Base-by-base conservation (phyloP, 1,140 invertebrate genomes). In the Kradibia gibbosae region DNA sequence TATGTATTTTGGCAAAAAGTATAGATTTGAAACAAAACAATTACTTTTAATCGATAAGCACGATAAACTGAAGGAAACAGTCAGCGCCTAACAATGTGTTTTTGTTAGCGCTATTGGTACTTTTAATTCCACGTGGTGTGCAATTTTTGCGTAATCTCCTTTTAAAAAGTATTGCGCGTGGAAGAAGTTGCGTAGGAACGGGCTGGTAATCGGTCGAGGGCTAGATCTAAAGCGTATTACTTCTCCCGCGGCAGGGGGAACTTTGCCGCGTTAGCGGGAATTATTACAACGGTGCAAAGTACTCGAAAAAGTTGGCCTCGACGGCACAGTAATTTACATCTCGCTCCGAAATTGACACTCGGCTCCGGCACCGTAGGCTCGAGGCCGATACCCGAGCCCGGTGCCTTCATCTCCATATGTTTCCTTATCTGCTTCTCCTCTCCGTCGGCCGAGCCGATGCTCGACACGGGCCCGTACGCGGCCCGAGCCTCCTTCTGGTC, bases 101-200 rank as follows among this genome's bases (percentile, higher is more conserved):
- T 39, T 39, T 67, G 15, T 67, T 39, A 20, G 10, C 31, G n/a
- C 39, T 39, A 67, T 39, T 67, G 34, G 34, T 67, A 17, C 50
- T 8, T 67, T 28, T n/a, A 22, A 36, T 31, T 34, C 34, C 62
- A 67, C 39, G 62, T 67, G 62, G 34, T 39, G 34, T 67, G 62
- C 1, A 67, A 67, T 67, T 39, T 67, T 67, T 67, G 62, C 62
- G 34, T 39, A 39, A 67, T 39, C 62, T 67, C 20, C 62, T 67
- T 39, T n/a, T n/a, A n/a, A 39, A 20, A 22, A 36, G 62, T 22
- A 25, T 39, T 39, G 4, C 22, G 34, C 34, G 62, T 39, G 39
- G 36, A 11, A 67, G 39, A 67, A 39, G n/a, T 67, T 67, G 34
- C 62, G 34, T 67, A 39, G 34, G 17, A 34, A 67, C 39, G 34